Conservation (phyloP, 2,797 vertebrate genomes). For the Peromyscus nudipes region DNA sequence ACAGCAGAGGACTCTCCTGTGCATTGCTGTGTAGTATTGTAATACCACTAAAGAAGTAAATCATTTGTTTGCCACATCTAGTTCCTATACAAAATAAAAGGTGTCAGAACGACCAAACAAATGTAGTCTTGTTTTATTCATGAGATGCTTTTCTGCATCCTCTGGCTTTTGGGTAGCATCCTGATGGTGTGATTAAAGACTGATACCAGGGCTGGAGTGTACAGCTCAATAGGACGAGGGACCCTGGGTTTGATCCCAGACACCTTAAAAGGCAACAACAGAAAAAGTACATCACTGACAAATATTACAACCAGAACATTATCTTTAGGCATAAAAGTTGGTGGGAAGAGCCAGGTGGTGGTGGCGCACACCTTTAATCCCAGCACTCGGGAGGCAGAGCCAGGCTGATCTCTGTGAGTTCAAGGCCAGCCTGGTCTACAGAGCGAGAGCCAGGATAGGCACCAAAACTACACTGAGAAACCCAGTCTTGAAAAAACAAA, state of each 20-base stretch:
- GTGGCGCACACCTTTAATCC: too few relatives aligned
- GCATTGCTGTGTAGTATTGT: neutral
- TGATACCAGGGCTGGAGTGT: neutral
- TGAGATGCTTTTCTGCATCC: neutral
- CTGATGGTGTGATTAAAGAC: neutral
- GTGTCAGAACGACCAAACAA: neutral
- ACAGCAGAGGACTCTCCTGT: neutral
- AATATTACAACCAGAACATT: neutral
- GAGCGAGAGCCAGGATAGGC: too few relatives aligned
- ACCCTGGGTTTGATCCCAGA: neutral
- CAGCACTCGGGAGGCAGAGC: too few relatives aligned
- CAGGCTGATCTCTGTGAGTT: too few relatives aligned
- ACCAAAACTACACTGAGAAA: too few relatives aligned
- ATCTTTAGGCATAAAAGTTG: neutral
- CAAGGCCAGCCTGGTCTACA: too few relatives aligned
- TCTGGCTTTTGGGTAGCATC: neutral
- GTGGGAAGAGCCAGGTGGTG: neutral
- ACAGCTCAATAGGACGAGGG: neutral
- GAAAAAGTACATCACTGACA: neutral
- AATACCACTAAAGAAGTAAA: slow-evolving; percentile 39
- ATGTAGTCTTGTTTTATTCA: neutral
- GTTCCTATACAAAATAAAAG: neutral
- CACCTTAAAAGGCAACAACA: neutral
- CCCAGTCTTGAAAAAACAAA: too few relatives aligned
- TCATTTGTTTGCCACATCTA: slow-evolving; percentile 4